These are phyloP conservation scores for Drosophila miranda DNA, from an alignment of 1,140 invertebrate genomes.

Conservation along the genomic window DNA sequence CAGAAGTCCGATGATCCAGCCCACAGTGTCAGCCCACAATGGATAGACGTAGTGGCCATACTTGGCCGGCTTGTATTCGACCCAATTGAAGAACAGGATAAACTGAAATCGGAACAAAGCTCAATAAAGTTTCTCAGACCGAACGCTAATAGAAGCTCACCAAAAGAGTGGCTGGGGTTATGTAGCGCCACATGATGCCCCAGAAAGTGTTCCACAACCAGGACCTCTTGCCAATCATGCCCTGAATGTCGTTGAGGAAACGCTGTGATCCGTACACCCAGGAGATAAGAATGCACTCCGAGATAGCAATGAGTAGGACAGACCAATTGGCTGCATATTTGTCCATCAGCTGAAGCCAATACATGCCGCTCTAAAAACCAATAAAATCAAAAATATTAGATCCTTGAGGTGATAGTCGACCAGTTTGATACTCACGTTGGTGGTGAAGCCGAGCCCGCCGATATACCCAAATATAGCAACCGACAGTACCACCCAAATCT, in stretches of 20 bases:
- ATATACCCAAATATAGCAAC: conserved; percentile 89
- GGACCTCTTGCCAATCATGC: conserved; percentile 90
- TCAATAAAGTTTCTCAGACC: background rate
- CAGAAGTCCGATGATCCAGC: conserved; percentile 89
- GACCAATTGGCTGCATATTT: conserved; percentile 94
- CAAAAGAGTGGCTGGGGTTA: conserved; percentile 90
- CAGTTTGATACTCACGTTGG: conserved; percentile 85
- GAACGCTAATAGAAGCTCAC: conserved; percentile 63
- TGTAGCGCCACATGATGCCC: conserved; percentile 90
- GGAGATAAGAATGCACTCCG: conserved; percentile 89
- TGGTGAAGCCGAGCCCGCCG: conserved; percentile 90
- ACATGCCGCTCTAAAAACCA: conserved; percentile 89
- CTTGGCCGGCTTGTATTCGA: conserved; percentile 89
- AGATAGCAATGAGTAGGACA: conserved; percentile 91
- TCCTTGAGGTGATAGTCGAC: too few relatives aligned
- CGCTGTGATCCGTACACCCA: conserved; percentile 93
- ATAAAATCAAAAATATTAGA: background rate
- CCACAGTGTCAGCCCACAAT: conserved; percentile 89
- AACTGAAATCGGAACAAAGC: conserved; percentile 83
- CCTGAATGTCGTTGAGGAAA: conserved; percentile 90
- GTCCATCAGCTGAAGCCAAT: conserved; percentile 92
- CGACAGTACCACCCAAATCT: conserved; percentile 87
- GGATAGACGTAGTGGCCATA: conserved; percentile 90
- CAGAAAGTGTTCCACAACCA: conserved; percentile 89
- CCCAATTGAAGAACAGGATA: conserved; percentile 92